phyloP scores from a whole-genome alignment of 2,113 vertebrate genomes.

The Scopus umbretta region DNA sequence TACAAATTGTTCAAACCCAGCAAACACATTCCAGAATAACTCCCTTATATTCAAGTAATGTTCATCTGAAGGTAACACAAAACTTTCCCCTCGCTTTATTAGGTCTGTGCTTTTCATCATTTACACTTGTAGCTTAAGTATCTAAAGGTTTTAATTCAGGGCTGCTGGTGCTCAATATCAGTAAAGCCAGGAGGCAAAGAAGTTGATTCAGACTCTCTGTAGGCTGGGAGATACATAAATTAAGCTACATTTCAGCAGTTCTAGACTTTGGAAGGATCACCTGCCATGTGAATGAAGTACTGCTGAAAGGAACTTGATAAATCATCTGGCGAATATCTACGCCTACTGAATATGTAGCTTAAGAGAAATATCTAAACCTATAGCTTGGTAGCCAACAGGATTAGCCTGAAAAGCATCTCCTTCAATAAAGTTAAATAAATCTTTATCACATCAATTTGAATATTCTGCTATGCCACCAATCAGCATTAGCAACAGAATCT shows the following conservation, averaged over 20 bases:
- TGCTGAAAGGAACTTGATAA: neutral
- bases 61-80: neutral
- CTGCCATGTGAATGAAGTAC: neutral
- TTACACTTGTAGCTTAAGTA: neutral
- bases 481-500: neutral
- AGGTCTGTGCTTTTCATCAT: neutral
- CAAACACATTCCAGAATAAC: neutral
- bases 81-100: neutral
- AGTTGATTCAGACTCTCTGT: neutral
- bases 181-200: neutral
- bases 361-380: neutral
- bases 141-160: neutral
- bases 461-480: neutral
- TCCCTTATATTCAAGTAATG: neutral
- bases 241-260: neutral
- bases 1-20: neutral
- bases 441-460: neutral
- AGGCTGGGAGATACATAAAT: neutral
- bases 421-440: neutral
- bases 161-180: neutral
- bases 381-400: neutral
- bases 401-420: neutral
- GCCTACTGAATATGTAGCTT: neutral
- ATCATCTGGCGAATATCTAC: neutral
- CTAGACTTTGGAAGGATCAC: neutral